Conservation (phyloP, 2,797 vertebrate species). For the Sebastes iracundus region DNA sequence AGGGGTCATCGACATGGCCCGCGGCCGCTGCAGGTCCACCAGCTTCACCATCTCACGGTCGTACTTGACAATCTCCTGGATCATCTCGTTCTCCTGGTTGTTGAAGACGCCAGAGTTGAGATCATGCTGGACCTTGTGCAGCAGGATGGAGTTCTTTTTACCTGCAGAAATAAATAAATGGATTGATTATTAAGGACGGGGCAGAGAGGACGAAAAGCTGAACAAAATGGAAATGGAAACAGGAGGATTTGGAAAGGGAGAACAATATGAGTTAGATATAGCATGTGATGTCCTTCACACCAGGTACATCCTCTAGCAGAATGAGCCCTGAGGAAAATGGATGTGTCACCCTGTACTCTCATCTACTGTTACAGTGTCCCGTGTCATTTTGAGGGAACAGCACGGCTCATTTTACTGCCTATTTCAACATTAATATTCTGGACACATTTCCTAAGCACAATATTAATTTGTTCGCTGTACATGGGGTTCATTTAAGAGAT, state of each 20-base stretch:
- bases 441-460: conserved; percentile 12
- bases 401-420: conserved; percentile 52
- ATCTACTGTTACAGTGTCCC: conserved; percentile 67
- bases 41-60: conserved; percentile 98
- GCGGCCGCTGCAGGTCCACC: conserved; percentile 90
- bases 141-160: conserved; percentile 97
- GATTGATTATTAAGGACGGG: conserved; percentile 11
- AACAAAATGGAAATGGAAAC: conserved; percentile 17
- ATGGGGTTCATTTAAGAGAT: background rate
- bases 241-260: conserved; percentile 23
- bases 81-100: conserved; percentile 97
- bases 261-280: conserved; percentile 38
- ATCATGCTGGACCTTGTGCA: conserved; percentile 98
- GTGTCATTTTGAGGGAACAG: conserved; percentile 49
- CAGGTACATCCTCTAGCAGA: conserved; percentile 58
- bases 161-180: conserved; percentile 76
- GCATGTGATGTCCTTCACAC: conserved; percentile 61
- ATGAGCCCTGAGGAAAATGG: conserved; percentile 56
- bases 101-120: conserved; percentile 96
- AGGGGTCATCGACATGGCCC: conserved; percentile 86
- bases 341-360: conserved; percentile 59
- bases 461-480: background rate
- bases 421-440: conserved; percentile 33
- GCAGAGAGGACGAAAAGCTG: conserved; percentile 11
- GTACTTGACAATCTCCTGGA: conserved; percentile 98